A percentile compares a stretch with the other conserved stretches of the same genome.
These are phyloP conservation scores for Aphaenogaster rudis DNA, from an alignment of 1,140 invertebrate genomes.

Conservation along the genomic window DNA sequence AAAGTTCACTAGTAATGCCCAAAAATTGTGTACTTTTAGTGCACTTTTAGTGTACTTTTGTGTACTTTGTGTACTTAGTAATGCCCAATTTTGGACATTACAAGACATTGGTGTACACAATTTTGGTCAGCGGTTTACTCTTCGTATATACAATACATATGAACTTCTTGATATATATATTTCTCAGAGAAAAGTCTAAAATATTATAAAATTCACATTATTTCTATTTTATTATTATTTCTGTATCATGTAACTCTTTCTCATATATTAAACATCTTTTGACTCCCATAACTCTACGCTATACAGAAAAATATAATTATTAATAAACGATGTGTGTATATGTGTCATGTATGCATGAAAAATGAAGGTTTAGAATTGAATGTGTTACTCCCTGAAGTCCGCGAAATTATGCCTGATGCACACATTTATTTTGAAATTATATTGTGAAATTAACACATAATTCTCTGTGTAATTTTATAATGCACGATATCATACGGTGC, in stretches of 20 bases:
- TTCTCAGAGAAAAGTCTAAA: background rate
- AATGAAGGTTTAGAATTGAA: background rate
- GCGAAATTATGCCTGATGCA: background rate
- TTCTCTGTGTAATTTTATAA: constrained; percentile 37
- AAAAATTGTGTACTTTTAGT: too few species aligned
- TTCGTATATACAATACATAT: background rate
- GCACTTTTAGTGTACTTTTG: too few species aligned
- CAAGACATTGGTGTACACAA: too few species aligned
- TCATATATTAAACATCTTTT: background rate
- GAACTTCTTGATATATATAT: background rate
- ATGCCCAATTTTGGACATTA: too few species aligned
- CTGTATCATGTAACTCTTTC: background rate
- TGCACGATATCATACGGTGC: background rate
- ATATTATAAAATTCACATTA: background rate
- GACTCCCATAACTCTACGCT: background rate
- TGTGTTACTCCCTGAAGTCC: background rate
- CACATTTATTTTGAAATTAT: background rate
- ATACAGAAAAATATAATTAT: background rate
- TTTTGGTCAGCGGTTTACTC: too few species aligned
- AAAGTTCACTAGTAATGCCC: too few species aligned
- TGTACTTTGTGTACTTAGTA: too few species aligned
- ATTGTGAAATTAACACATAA: constrained; percentile 27
- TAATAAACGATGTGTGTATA: background rate
- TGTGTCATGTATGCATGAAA: background rate
- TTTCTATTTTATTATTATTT: background rate